Evolutionary conservation across 2,888 invertebrate genomes (phyloP).

Genomic region (Microctonus hyperodae): DNA sequence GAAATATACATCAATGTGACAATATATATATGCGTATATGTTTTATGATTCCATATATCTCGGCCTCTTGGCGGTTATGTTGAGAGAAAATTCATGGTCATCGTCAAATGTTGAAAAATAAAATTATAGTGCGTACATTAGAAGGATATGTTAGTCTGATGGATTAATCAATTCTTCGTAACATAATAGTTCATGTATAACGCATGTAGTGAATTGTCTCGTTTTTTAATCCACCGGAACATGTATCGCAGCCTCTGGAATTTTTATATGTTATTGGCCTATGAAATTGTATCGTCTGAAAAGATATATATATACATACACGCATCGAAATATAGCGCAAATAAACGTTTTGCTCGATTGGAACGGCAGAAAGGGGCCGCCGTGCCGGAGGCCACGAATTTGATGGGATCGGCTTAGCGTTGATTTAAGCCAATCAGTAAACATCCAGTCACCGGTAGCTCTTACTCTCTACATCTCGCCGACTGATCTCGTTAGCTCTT

Average conservation of each 20-base stretch:
- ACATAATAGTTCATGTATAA: background rate
- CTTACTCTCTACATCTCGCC: constrained; percentile 48
- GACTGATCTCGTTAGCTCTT: constrained; percentile 61
- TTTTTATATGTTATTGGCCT: constrained; percentile 12
- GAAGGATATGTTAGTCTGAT: constrained; percentile 37
- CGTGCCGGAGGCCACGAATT: constrained; percentile 45
- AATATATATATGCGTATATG: background rate
- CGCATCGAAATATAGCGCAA: constrained; percentile 23
- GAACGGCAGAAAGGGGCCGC: constrained; percentile 51
- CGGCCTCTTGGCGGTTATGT: constrained; percentile 8
- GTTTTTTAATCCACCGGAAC: constrained; percentile 28
- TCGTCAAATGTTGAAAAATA: constrained; percentile 1
- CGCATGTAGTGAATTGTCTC: constrained; percentile 10
- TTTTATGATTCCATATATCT: background rate
- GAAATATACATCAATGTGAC: background rate
- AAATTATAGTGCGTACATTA: constrained; percentile 20
- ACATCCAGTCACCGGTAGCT: constrained; percentile 54
- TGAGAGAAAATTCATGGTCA: background rate
- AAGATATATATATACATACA: constrained; percentile 26
- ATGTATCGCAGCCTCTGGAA: constrained; percentile 10
- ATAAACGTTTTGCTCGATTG: constrained; percentile 33
- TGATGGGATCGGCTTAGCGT: constrained; percentile 63
- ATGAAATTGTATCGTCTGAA: constrained; percentile 28
- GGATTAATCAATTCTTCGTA: constrained; percentile 38
- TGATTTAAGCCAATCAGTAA: constrained; percentile 64